Conservation (phyloP, 2,888 invertebrate genomes). For the Melanophora roralis region DNA sequence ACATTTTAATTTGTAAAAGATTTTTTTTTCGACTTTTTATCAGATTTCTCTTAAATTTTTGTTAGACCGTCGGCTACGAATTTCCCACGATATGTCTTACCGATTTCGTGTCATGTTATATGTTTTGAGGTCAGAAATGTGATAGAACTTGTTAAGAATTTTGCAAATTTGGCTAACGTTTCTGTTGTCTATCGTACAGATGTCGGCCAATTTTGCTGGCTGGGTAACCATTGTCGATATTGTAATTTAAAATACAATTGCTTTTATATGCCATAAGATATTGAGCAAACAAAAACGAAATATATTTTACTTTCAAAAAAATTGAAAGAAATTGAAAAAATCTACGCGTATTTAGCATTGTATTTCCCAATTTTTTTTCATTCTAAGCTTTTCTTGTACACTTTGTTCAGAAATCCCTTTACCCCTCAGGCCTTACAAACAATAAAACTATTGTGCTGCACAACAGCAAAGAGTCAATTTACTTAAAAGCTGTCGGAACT, state of each 20-base stretch:
- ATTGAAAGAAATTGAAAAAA: not conserved
- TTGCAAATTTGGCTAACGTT: too few relatives aligned
- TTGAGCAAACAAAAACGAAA: not conserved
- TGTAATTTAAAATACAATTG: not conserved
- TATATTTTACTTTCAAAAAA: not conserved
- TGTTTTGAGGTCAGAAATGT: too few relatives aligned
- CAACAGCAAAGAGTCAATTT: not conserved
- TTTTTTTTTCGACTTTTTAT: too few relatives aligned
- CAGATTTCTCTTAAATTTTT: too few relatives aligned
- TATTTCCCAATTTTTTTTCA: slow-evolving; percentile 6
- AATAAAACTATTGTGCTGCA: not conserved
- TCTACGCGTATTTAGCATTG: not conserved
- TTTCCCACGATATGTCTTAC: too few relatives aligned
- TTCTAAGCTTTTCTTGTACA: not conserved
- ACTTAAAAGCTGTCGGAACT: slow-evolving; percentile 11
- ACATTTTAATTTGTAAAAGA: too few relatives aligned
- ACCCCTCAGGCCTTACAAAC: not conserved
- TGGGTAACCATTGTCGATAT: slow-evolving; percentile 39
- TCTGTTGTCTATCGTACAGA: too few relatives aligned
- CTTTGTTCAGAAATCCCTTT: not conserved
- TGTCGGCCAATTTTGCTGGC: too few relatives aligned
- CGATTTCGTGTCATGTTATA: too few relatives aligned
- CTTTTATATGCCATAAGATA: not conserved
- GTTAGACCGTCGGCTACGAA: too few relatives aligned
- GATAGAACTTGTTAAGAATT: too few relatives aligned